A percentile compares a stretch with the other conserved stretches of the same genome.
Conservation (phyloP, 2,113 vertebrate species). For the Tylochromis polylepis region DNA sequence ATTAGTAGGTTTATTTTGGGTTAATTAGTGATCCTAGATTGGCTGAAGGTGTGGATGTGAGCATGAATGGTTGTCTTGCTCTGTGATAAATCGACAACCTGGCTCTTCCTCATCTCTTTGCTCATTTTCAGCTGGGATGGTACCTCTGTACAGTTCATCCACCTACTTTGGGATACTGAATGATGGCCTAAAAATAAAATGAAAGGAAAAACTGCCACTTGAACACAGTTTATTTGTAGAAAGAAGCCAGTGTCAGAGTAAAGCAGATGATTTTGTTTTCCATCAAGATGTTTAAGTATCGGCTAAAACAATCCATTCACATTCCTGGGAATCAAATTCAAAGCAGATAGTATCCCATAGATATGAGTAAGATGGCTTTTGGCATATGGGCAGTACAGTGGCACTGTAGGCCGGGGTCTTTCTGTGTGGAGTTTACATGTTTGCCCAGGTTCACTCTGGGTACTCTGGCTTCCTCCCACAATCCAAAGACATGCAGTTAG, state of each 20-base stretch:
- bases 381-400: no score
- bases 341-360: neutral
- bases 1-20: neutral
- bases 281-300: neutral
- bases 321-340: neutral
- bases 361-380: neutral
- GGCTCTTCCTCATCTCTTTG: neutral
- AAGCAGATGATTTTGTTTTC: neutral
- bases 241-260: neutral
- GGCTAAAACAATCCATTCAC: neutral
- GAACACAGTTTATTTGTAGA: accelerated
- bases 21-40: neutral
- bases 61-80: neutral
- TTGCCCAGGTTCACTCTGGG: no score
- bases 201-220: neutral
- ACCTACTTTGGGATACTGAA: neutral
- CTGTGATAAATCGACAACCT: neutral
- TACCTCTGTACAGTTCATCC: no score
- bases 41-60: neutral
- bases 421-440: no score
- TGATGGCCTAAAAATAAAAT: neutral
- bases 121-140: neutral
- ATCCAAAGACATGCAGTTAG: no score
- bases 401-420: no score
- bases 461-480: no score